Conservation (phyloP, 2,797 vertebrate genomes). For the Xenentodon cancila region DNA sequence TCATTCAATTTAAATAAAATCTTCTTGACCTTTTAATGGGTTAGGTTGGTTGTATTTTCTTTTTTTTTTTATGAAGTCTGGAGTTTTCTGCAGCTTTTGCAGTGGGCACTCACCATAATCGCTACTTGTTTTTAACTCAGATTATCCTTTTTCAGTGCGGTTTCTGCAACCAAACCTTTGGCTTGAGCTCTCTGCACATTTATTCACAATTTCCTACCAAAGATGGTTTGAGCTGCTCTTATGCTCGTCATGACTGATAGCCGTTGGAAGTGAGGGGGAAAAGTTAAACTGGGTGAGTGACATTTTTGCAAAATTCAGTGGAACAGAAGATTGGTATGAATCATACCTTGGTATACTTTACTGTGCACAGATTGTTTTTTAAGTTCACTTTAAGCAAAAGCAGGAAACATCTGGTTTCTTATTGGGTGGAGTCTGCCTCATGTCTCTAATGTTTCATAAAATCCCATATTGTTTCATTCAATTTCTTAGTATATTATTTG, state of each 20-base stretch:
- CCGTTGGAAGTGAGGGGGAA: constrained; percentile 25
- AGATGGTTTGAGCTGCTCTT: constrained; percentile 10
- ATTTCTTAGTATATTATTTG: constrained; percentile 31
- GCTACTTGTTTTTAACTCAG: constrained; percentile 35
- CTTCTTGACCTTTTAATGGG: not conserved
- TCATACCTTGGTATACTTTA: constrained; percentile 18
- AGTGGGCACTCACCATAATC: constrained; percentile 12
- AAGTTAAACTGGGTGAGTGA: constrained; percentile 12
- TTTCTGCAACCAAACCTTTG: constrained; percentile 19
- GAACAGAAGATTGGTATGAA: constrained; percentile 40
- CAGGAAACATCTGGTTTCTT: constrained; percentile 28
- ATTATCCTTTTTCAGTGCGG: constrained; percentile 35
- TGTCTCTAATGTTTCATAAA: constrained; percentile 45
- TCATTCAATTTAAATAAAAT: too few relatives aligned
- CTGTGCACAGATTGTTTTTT: constrained; percentile 9
- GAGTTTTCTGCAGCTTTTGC: constrained; percentile 32
- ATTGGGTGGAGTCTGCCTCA: constrained; percentile 37
- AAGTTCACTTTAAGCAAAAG: constrained; percentile 13
- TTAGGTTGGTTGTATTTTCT: constrained; percentile 15
- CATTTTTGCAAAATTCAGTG: constrained; percentile 26
- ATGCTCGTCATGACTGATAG: not conserved
- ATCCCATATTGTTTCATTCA: constrained; percentile 21
- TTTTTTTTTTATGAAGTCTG: constrained; percentile 6
- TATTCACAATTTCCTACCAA: constrained; percentile 37
- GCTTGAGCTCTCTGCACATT: not conserved